Conservation (phyloP, 2,113 vertebrate species). For the Trematocara marginatum region DNA sequence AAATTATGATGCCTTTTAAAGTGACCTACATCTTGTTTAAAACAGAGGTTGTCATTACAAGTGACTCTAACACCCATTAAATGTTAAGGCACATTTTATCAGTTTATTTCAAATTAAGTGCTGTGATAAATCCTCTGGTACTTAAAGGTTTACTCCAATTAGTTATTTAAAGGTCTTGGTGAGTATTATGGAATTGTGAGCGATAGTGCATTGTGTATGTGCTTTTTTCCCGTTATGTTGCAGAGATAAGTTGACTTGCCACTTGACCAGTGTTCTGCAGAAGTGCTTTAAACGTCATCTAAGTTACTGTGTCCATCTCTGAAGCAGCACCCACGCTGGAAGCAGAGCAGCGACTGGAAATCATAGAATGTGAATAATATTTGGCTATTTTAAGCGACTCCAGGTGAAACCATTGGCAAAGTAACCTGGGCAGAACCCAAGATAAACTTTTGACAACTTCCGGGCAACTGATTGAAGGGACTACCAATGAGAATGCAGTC, state of each 20-base stretch:
- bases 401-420: neutral
- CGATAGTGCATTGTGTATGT: neutral
- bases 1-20: neutral
- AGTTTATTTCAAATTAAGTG: neutral
- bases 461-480: neutral
- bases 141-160: neutral
- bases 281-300: rapidly evolving
- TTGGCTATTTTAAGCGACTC: rapidly evolving
- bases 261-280: neutral
- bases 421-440: neutral
- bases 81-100: neutral
- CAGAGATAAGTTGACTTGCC: neutral
- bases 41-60: neutral
- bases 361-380: neutral
- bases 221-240: neutral
- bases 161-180: neutral
- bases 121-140: neutral
- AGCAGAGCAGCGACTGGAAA: rapidly evolving
- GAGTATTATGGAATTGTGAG: neutral
- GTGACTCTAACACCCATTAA: neutral
- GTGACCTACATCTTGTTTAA: neutral
- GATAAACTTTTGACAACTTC: neutral
- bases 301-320: neutral
- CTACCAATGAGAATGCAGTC: neutral
- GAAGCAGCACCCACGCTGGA: neutral